phyloP scores from a whole-genome alignment of 2,888 invertebrate genomes.

The Mayetiola destructor region DNA sequence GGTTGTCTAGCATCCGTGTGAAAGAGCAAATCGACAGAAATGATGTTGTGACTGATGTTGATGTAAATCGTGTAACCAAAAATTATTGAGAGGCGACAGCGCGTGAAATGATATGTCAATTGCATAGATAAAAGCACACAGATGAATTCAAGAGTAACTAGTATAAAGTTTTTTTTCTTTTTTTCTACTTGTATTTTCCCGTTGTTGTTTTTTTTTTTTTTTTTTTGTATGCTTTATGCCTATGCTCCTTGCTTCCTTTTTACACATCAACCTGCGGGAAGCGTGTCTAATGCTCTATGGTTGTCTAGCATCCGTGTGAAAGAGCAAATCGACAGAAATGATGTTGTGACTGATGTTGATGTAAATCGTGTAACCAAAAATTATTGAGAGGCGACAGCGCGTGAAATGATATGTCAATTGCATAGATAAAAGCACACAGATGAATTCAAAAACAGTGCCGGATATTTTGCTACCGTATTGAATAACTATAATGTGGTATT shows the following conservation, averaged over 20 bases:
- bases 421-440: slow-evolving; percentile 22
- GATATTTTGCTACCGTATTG: too few relatives aligned
- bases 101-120: slow-evolving; percentile 39
- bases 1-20: not conserved
- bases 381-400: slow-evolving; percentile 37
- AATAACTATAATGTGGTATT: slow-evolving; percentile 9
- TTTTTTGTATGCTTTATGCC: not conserved
- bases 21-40: slow-evolving; percentile 8
- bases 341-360: slow-evolving; percentile 14
- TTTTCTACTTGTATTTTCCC: too few relatives aligned
- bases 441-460: too few relatives aligned
- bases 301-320: not conserved
- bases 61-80: slow-evolving; percentile 16
- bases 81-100: slow-evolving; percentile 36
- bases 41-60: slow-evolving; percentile 14
- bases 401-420: slow-evolving; percentile 39
- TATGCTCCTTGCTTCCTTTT: not conserved
- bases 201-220: not conserved
- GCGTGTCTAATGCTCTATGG: not conserved
- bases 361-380: slow-evolving; percentile 16
- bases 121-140: slow-evolving; percentile 24
- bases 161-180: too few relatives aligned
- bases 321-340: slow-evolving; percentile 9
- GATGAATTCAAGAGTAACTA: not conserved
- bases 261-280: not conserved